Percentiles rank a stretch among this genome's conserved stretches.
Evolutionary conservation across 2,888 invertebrate genomes (phyloP).

Genomic region (Anodontia alba): DNA sequence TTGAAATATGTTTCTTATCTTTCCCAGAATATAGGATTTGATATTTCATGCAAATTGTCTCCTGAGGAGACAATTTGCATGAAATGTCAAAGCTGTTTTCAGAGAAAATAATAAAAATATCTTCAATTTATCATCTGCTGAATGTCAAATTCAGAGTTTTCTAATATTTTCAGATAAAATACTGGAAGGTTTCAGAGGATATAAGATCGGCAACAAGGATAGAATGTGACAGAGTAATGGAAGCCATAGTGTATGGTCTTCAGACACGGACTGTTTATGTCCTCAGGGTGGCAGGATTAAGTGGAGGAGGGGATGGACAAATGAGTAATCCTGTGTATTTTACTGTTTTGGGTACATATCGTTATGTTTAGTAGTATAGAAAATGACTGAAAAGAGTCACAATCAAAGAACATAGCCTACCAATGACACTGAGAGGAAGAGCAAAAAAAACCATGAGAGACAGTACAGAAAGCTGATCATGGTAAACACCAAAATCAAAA

Average conservation of each 20-base stretch:
- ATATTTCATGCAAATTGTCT: too few species aligned
- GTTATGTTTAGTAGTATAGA: background rate
- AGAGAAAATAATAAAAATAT: too few species aligned
- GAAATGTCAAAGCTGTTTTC: too few species aligned
- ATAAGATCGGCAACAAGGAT: constrained; percentile 26
- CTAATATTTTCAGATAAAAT: constrained; percentile 46
- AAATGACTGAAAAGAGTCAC: background rate
- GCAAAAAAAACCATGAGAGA: background rate
- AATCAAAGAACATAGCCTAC: background rate
- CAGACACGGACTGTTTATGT: constrained; percentile 51
- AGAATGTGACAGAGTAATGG: constrained; percentile 20
- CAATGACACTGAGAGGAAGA: background rate
- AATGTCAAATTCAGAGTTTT: too few species aligned
- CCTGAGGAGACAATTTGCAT: too few species aligned
- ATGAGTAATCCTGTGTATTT: constrained; percentile 54
- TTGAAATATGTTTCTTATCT: too few species aligned
- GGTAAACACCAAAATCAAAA: background rate
- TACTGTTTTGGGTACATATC: constrained; percentile 38
- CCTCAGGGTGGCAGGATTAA: constrained; percentile 49
- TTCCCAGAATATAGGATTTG: too few species aligned
- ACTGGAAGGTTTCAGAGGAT: constrained; percentile 52
- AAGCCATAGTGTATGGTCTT: constrained; percentile 44
- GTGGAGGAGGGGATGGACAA: constrained; percentile 54
- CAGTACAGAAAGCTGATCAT: background rate
- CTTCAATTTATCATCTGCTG: too few species aligned